Evolutionary conservation across 2,113 vertebrate genomes (phyloP).

Genomic region (Columba janthina): DNA sequence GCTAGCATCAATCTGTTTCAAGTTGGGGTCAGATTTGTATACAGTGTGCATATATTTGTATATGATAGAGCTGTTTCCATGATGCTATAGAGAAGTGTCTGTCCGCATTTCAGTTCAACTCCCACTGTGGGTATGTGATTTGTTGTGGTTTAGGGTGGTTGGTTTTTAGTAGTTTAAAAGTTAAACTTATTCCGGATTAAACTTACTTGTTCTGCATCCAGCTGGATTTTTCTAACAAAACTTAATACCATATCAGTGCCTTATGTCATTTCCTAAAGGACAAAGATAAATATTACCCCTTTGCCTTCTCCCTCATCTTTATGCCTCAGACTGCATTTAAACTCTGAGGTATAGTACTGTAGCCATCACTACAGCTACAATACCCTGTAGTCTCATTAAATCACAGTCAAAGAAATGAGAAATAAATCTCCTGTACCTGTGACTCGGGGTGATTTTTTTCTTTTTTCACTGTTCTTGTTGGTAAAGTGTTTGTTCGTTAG

Average conservation of each 20-base stretch:
- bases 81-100: not conserved
- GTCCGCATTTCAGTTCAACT: not conserved
- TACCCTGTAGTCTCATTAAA: not conserved
- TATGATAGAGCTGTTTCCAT: constrained; percentile 42
- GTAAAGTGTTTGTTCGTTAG: not conserved
- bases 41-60: constrained; percentile 49
- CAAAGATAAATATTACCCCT: not conserved
- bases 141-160: constrained; percentile 7
- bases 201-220: not conserved
- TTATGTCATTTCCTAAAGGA: not conserved
- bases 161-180: constrained; percentile 12
- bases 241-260: not conserved
- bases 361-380: not conserved
- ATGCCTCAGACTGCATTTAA: not conserved
- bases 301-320: not conserved
- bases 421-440: not conserved
- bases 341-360: not conserved
- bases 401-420: not conserved
- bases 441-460: not conserved
- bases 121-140: not conserved
- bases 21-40: constrained; percentile 56
- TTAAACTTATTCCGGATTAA: not conserved
- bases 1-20: constrained; percentile 53
- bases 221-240: not conserved
- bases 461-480: not conserved